Percentiles rank a stretch among this genome's conserved stretches.
These are phyloP conservation scores for Oxyruncus cristatus DNA, from an alignment of 2,113 vertebrate genomes.

Conservation along the genomic window DNA sequence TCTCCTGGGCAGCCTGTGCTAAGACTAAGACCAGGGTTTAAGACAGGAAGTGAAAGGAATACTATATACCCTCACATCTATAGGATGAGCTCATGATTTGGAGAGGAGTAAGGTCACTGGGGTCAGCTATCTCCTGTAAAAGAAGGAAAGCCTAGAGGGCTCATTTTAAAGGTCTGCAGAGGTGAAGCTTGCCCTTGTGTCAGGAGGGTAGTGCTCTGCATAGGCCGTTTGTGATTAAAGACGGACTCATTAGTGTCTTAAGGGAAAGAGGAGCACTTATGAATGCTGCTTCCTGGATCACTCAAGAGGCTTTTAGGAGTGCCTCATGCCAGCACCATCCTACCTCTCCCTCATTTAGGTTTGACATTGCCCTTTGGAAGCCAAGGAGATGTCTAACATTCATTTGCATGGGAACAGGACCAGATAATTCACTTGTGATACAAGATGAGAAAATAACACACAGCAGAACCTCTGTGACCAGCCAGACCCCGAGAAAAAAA, in stretches of 20 bases:
- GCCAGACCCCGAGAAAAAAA: not conserved
- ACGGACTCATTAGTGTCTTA: slow-evolving; percentile 24
- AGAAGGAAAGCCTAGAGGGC: not conserved
- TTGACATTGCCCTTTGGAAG: slow-evolving; percentile 20
- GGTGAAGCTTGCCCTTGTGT: slow-evolving; percentile 15
- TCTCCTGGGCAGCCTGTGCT: not conserved
- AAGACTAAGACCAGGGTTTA: not conserved
- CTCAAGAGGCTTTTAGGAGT: slow-evolving; percentile 33
- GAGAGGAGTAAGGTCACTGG: not conserved
- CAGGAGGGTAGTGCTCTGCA: not conserved
- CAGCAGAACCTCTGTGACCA: not conserved
- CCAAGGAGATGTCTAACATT: slow-evolving; percentile 18
- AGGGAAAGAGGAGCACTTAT: slow-evolving; percentile 27
- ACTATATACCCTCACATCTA: not conserved
- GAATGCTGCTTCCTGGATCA: slow-evolving; percentile 13
- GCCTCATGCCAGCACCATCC: not conserved
- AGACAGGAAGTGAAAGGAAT: not conserved
- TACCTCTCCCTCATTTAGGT: slow-evolving; percentile 13
- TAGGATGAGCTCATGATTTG: not conserved
- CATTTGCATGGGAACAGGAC: not conserved
- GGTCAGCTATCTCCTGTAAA: not conserved
- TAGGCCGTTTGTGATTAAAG: slow-evolving; percentile 17
- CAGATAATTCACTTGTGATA: slow-evolving; percentile 1
- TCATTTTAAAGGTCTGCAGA: slow-evolving; percentile 22
- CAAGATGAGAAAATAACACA: not conserved